Base-by-base conservation (phyloP, 2,888 invertebrate genomes). In the Altica lythri region DNA sequence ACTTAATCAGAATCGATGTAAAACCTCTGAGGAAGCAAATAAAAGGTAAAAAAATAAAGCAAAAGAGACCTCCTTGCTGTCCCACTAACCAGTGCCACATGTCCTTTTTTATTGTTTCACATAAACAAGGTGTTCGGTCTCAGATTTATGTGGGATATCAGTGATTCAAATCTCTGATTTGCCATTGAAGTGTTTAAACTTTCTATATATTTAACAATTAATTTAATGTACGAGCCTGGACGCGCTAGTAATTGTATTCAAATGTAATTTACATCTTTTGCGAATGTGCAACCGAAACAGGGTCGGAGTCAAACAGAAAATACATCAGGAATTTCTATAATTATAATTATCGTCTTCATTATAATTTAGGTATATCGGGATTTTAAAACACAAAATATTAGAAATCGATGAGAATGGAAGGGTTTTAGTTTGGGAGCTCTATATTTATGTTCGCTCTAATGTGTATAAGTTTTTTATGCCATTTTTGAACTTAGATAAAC, bases 121-220 rank as follows among this genome's bases (percentile, higher is more conserved):
- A 68, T 71, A 72, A 74, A 73, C 74, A 70, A 74, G 74, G 75
- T 75, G 76, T 75, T 75, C 71, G 69, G 64, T 63, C 63, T 62
- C 64, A 68, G 70, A 76, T 75, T 76, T 76, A 76, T 76, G 75
- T 68, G 62, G 68, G 66, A 69, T 76, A 76, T 75, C 76, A 60
- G 57, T 67, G 74, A 75, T 75, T 69, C 73, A 67, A 70, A 76
- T 76, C 75, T 71, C 68, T 65, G 76, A 75, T 75, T 75, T 72
- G 71, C 74, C 74, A 75, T 75, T 75, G 72, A 75, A 74, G 74
- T 74, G 75, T 75, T 75, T 75, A 75, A 75, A 73, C 73, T 75
- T 75, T 75, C 73, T 73, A 73, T 73, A 74, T 72, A 72, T 70
- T 74, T 65, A 71, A 73, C 75, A 75, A 75, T 75, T 75, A 75